phyloP scores from a whole-genome alignment of 2,888 invertebrate genomes.

The Spatulosminthurus flaviceps region DNA sequence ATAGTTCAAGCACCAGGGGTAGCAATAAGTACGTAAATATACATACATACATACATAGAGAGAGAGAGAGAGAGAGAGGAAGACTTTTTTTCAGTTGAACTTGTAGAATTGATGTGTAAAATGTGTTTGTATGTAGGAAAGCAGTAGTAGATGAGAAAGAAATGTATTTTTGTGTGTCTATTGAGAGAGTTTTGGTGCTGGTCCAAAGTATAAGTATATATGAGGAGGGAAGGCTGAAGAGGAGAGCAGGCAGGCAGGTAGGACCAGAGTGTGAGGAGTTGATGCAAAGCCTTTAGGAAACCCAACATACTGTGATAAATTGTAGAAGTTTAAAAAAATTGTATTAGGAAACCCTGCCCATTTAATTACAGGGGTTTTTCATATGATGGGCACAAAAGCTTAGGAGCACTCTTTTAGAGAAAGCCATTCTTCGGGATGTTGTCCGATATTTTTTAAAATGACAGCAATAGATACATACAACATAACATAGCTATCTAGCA shows the following conservation, averaged over 20 bases:
- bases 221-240: background rate
- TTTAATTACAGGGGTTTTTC: conserved; percentile 62
- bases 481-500: too few relatives aligned
- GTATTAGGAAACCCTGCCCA: conserved; percentile 63
- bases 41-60: too few relatives aligned
- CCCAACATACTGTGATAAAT: conserved; percentile 52
- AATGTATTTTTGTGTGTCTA: background rate
- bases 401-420: conserved; percentile 38
- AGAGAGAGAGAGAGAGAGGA: too few relatives aligned
- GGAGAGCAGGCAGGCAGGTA: conserved; percentile 1
- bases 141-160: background rate
- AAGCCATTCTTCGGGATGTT: conserved; percentile 45
- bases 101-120: background rate
- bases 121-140: too few relatives aligned
- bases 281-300: conserved; percentile 30
- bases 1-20: background rate
- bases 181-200: background rate
- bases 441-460: conserved; percentile 47
- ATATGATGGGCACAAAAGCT: conserved; percentile 52
- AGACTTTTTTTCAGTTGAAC: background rate
- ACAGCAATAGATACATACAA: too few relatives aligned
- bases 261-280: conserved; percentile 21
- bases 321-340: conserved; percentile 58
- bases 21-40: conserved; percentile 24
- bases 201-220: background rate